Conservation (phyloP, 2,888 invertebrate species). For the Lithodes maja region DNA sequence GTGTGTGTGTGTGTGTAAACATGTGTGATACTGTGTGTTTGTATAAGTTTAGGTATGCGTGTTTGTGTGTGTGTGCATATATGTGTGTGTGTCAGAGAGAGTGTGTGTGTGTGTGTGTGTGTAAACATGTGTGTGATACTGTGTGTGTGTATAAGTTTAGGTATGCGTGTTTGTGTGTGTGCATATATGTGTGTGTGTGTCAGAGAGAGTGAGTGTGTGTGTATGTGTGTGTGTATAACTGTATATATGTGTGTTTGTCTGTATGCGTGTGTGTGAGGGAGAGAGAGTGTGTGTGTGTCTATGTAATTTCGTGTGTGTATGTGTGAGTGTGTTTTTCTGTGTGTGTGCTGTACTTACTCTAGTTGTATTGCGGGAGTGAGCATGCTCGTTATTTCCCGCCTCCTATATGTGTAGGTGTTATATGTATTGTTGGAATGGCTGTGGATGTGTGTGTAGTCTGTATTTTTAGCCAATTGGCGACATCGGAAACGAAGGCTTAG, state of each 20-base stretch:
- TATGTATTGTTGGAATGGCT: no score
- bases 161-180: conserved; percentile 14
- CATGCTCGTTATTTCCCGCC: not conserved
- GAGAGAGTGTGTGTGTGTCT: conserved; percentile 17
- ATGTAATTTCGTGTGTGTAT: conserved; percentile 12
- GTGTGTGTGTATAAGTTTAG: conserved; percentile 32
- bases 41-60: conserved; percentile 19
- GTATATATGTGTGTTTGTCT: conserved; percentile 11
- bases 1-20: conserved; percentile 29
- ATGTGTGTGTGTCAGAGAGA: conserved; percentile 9
- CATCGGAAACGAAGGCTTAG: no score
- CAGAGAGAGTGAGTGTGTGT: conserved; percentile 18
- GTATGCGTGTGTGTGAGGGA: not conserved
- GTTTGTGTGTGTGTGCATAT: conserved; percentile 22
- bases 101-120: conserved; percentile 9
- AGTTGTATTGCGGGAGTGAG: not conserved
- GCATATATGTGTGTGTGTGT: conserved; percentile 26
- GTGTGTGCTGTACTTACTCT: not conserved
- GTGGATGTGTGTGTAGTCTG: no score
- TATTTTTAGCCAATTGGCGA: no score
- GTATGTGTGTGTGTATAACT: conserved; percentile 24
- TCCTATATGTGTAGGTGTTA: no score
- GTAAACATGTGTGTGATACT: not conserved
- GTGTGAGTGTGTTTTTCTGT: not conserved
- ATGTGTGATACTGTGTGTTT: conserved; percentile 22